Evolutionary conservation across 2,888 invertebrate species (phyloP), one percentile per base, ranked within the genome.

Genomic region (Heliconius aoede): DNA sequence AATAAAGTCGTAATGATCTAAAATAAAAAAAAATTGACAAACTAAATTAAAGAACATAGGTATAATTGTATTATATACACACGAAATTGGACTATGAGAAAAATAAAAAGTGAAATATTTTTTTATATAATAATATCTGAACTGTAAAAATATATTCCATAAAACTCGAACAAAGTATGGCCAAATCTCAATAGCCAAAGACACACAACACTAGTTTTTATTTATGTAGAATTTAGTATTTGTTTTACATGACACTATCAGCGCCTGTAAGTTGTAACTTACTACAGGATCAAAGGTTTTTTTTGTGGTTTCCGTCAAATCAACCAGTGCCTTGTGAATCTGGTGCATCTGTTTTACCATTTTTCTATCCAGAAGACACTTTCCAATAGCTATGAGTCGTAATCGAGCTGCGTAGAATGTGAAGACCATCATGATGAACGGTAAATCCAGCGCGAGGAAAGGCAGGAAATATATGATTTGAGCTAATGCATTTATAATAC

Each of bases 231-330:
- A n/a, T n/a, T n/a, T n/a, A n/a, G n/a, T n/a, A n/a, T n/a, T n/a
- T n/a, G n/a, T n/a, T n/a, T n/a, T n/a, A n/a, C n/a, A n/a, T n/a
- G n/a, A n/a, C n/a, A n/a, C n/a, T n/a, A n/a, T n/a, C n/a, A n/a
- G n/a, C n/a, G n/a, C n/a, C n/a, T n/a, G n/a, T n/a, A 32, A 61
- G 32, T 9, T 60, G 24, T 15, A 51, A 79, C 77, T 77, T 67
- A 79, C 79, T 13, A 75, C 36, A 9, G 51, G 36, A 71, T 77
- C 65, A 61, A 77, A 77, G 5, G 73, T 21, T 28, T 36, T 26
- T 36, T 73, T 79, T 4, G 68, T 55, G 51, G 7, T 67, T 73
- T 78, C 76, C 26, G 67, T 74, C 15, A 73, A 36, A 72, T 78
- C 76, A 4, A 76, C 46, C 26, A 78, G 40, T n/a, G 65, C 55